Base-by-base conservation (phyloP, 1,140 invertebrate genomes). In the Drosophila micromelanica region DNA sequence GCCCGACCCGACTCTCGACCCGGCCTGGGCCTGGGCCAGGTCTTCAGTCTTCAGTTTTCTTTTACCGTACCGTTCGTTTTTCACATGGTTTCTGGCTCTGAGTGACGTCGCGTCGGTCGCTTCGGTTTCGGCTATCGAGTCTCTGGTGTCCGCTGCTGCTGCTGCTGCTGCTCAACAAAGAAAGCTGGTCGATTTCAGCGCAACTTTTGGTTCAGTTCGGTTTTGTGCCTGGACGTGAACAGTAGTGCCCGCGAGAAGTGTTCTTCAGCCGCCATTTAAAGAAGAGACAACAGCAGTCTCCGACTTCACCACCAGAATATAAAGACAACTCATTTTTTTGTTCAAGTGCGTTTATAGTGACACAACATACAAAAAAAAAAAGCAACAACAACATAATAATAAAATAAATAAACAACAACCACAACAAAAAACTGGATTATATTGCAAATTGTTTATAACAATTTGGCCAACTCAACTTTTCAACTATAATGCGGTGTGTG, bases 131-230 rank as follows among this genome's bases (percentile, higher is more conserved):
- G 70, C 64, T 77, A 61, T 76, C 74, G 65, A n/a, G 45, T 67
- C 27, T 76, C 68, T 65, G 57, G 42, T 75, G 38, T 38, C 13
- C 17, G 8, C 52, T 15, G 43, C 49, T 40, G 13, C 54, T 42
- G 48, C 54, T 43, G 11, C 45, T 60, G 76, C 73, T 78, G 85
- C 87, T 90, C 87, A 90, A 84, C 81, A 82, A 90, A 90, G 87
- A 90, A 90, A 90, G 87, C 87, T 90, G 87, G 87, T 87, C 87
- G 76, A 90, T 84, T 87, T 79, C 79, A 87, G 80, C 72, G 69
- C 79, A 84, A 80, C 87, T 87, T 76, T 90, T 73, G 75, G 74
- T 72, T 90, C 77, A 90, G 87, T 90, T 90, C 87, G 87, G 82
- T 90, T 90, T 87, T 80, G 90, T 82, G 81, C 79, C 85, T 90